A percentile compares a stretch with the other conserved stretches of the same genome.
These are phyloP conservation scores for Zygaena filipendulae DNA, from an alignment of 2,888 invertebrate species.

Conservation along the genomic window DNA sequence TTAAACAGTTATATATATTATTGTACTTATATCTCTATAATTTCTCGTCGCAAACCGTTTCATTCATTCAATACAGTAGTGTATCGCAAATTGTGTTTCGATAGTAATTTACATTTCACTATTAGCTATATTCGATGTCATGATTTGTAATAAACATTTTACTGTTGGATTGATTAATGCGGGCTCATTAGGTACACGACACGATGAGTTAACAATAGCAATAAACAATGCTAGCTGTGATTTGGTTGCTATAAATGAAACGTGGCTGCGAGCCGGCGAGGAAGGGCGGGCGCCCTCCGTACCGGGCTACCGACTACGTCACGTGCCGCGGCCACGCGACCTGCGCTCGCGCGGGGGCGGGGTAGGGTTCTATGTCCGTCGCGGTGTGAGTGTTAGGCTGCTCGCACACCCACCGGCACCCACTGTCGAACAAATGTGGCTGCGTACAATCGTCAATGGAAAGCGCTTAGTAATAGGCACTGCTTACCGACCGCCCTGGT, in stretches of 20 bases:
- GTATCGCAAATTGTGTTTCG: too few relatives aligned
- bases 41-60: too few relatives aligned
- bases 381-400: neutral
- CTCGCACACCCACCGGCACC: neutral
- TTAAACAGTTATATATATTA: too few relatives aligned
- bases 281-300: slow-evolving; percentile 8
- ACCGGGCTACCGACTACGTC: slow-evolving; percentile 5
- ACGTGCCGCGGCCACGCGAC: slow-evolving; percentile 1
- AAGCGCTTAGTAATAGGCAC: neutral
- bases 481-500: neutral
- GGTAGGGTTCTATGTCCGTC: slow-evolving; percentile 6
- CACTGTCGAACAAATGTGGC: slow-evolving; percentile 17
- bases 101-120: too few relatives aligned
- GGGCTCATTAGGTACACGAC: too few relatives aligned
- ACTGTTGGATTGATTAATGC: too few relatives aligned
- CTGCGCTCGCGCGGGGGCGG: slow-evolving; percentile 8
- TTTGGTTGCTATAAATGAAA: slow-evolving; percentile 8
- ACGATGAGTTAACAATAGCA: too few relatives aligned
- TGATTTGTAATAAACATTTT: too few relatives aligned
- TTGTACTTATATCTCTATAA: too few relatives aligned
- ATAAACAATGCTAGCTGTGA: too few relatives aligned
- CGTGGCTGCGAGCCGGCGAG: slow-evolving; percentile 8
- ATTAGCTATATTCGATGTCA: too few relatives aligned
- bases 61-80: too few relatives aligned
- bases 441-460: slow-evolving; percentile 4